These are phyloP conservation scores for Eclectus roratus DNA, from an alignment of 2,113 vertebrate genomes.

Conservation along the genomic window DNA sequence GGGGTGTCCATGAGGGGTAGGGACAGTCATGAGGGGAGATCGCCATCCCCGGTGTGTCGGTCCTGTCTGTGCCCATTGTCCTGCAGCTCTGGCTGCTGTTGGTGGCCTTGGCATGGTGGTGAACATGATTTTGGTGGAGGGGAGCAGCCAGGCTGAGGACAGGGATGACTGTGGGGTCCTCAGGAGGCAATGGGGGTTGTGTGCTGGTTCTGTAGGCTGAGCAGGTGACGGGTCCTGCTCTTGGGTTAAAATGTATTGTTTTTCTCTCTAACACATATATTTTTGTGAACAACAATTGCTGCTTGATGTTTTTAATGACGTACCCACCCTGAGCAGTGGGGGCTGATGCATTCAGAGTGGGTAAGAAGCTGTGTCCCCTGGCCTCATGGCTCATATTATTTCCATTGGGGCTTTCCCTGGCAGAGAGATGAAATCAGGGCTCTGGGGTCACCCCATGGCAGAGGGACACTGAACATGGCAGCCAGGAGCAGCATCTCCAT, in stretches of 20 bases:
- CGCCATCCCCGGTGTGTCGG: not conserved
- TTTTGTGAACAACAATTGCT: not conserved
- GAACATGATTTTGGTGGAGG: not conserved
- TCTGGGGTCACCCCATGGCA: not conserved
- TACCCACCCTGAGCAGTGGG: not conserved
- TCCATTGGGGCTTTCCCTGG: fast-evolving
- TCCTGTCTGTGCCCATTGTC: not conserved
- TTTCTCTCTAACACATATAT: fast-evolving
- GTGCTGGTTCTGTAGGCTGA: not conserved
- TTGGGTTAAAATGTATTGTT: fast-evolving
- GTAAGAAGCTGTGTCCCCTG: not conserved
- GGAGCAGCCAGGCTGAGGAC: not conserved
- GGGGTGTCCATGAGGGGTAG: no score
- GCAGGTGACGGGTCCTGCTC: not conserved
- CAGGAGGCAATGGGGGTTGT: no score
- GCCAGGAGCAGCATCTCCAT: not conserved
- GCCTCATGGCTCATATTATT: not conserved
- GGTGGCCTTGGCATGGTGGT: not conserved
- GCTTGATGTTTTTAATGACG: not conserved
- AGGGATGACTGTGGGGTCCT: not conserved
- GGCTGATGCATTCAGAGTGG: fast-evolving
- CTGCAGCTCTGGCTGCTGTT: not conserved
- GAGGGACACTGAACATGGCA: not conserved
- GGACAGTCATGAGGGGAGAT: no score
- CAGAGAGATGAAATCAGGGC: fast-evolving